Evolutionary conservation across 2,888 invertebrate species (phyloP), one percentile per base, ranked within the genome.

Genomic region (Galerucella calmariensis): DNA sequence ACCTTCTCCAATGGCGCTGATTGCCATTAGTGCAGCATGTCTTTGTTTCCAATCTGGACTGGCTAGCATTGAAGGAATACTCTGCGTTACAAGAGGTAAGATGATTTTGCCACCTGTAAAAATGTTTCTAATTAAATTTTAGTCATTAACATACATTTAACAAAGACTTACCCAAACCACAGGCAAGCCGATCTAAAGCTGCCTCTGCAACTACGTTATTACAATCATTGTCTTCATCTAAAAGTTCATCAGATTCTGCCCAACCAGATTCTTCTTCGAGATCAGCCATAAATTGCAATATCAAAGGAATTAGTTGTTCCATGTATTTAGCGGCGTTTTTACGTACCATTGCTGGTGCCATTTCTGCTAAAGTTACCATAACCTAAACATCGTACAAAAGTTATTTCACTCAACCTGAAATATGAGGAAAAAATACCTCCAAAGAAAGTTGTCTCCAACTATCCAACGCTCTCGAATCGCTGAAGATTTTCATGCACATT

Each of bases 1-100:
- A 70, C 70, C 99, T 89, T 99, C 99, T 5, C 99, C 99, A 75
- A 98, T 95, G 0, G 98, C 97, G 8, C 98, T 99, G 65, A 99
- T 94, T 0, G 99, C 99, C 98, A 99, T 99, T 53, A 99, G 90
- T 2, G 97, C 99, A 59, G 99, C 99, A 88, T 99, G 97, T n/a
- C 96, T 91, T 80, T 94, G 93, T 82, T 94, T 93, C 96, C 96
- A 96, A 84, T 95, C 93, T 12, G 91, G 90, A 79, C 93, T 94
- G 65, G 90, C 90, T 82, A 99, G 89, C 98, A 99, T 97, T 53
- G 90, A 90, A 0, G 97, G 96, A 78, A 99, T 93, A 67, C 91
- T 91, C 58, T 84, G 85, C 78, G 97, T 94, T 72, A 98, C 96
- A 82, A 96, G 92, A 0, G 96, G 96, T 77, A 99, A 89, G 89